Evolutionary conservation across 2,797 vertebrate species (phyloP).

Genomic region (Protosalanx chinensis): DNA sequence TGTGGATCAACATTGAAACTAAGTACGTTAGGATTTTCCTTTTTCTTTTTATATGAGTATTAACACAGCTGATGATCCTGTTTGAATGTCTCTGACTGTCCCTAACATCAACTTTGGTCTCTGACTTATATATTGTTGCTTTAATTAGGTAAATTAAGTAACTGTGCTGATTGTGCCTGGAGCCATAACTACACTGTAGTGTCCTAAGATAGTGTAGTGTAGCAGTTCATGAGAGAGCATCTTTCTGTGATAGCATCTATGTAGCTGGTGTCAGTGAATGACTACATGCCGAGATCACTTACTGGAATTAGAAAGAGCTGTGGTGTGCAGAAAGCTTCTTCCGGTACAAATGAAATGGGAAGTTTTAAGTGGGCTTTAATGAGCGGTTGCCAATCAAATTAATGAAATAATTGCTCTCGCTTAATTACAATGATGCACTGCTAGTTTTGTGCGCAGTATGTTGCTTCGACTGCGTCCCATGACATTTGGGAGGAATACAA

Average conservation of each 20-base stretch:
- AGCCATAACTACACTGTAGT: conserved; percentile 46
- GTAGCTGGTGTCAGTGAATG: conserved; percentile 33
- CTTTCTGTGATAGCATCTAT: conserved; percentile 23
- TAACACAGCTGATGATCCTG: neutral
- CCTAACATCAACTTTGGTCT: neutral
- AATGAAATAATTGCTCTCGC: conserved; percentile 53
- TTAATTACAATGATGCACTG: conserved; percentile 58
- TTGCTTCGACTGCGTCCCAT: conserved; percentile 34
- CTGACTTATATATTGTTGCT: conserved; percentile 33
- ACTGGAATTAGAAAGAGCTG: conserved; percentile 51
- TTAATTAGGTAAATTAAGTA: conserved; percentile 58
- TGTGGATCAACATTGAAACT: conserved; percentile 25
- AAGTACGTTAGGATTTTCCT: conserved; percentile 26
- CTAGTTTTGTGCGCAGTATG: conserved; percentile 44
- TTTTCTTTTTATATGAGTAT: neutral
- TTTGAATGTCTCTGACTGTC: neutral
- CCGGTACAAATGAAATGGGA: conserved; percentile 39
- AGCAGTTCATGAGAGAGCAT: conserved; percentile 40
- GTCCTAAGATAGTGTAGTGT: conserved; percentile 52
- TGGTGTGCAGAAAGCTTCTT: conserved; percentile 26
- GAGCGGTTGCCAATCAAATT: conserved; percentile 55
- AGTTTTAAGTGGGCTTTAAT: conserved; percentile 59
- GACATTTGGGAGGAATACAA: conserved; percentile 34
- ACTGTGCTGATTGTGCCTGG: conserved; percentile 34
- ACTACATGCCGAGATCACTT: conserved; percentile 52